Base-by-base conservation (phyloP, 2,888 invertebrate genomes). In the Callimorpha dominula region DNA sequence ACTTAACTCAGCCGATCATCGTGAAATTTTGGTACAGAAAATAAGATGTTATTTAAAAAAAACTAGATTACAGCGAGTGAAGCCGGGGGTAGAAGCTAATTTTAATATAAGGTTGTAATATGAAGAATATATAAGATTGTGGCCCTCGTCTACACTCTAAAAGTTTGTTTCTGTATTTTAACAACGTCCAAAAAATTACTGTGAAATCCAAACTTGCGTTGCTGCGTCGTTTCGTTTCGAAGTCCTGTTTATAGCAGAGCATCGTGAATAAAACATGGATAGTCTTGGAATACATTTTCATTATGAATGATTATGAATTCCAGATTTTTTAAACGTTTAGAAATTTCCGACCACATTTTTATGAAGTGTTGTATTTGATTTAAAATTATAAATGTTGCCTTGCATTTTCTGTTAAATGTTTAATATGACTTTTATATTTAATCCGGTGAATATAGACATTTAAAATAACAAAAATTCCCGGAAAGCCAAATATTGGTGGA, bases 201-300 rank as follows among this genome's bases (percentile, higher is more conserved):
- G 5, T 15, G 63, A 60, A 43, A 14, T 15, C 46, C 42, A 52
- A 73, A 46, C 43, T n/a, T n/a, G n/a, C n/a, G n/a, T n/a, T n/a
- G n/a, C n/a, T n/a, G n/a, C n/a, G 4, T 46, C 9, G 8, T 46
- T 46, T 46, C 9, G 43, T 46, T 43, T 43, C 43, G 8, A 43
- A 43, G 43, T 43, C 4, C 43, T 43, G 8, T 8, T 46, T 46
- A 46, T 46, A 3, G 63, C 72, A 46, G 72, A 65, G 57, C 52
- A 68, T 63, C 65, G 71, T 72, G 71, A 79, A 79, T 80, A 77
- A 80, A 73, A 74, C 74, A 74, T 74, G 80, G 72, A 69, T 74
- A 79, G 74, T 72, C 64, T 63, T 73, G 40, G 15, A 72, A 80
- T 71, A 70, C 69, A 31, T 74, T 74, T 79, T 71, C 72, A 77